Conservation (phyloP, 2,797 vertebrate species). For the Notolepis coatsorum region DNA sequence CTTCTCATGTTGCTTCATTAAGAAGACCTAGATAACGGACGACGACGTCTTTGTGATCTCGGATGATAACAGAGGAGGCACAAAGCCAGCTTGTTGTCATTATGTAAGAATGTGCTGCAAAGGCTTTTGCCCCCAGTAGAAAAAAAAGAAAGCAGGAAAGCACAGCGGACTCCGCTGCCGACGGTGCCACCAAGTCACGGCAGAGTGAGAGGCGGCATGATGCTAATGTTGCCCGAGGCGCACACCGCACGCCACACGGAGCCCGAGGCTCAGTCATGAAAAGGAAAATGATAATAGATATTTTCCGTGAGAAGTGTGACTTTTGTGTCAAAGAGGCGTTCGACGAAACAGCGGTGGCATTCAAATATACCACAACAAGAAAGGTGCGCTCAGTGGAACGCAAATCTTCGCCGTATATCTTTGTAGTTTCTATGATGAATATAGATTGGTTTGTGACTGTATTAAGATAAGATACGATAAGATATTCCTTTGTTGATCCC, state of each 20-base stretch:
- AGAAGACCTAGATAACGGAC: conserved; percentile 22
- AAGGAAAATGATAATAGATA: conserved; percentile 3
- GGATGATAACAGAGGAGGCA: conserved; percentile 50
- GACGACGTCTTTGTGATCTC: conserved; percentile 57
- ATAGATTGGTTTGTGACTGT: too few species aligned
- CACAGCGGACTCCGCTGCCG: background rate
- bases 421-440: too few species aligned
- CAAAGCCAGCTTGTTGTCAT: conserved; percentile 42
- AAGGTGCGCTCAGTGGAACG: too few species aligned
- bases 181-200: conserved; percentile 1
- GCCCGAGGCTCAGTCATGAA: conserved; percentile 40
- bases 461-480: too few species aligned
- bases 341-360: background rate
- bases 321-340: conserved; percentile 4
- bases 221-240: conserved; percentile 11
- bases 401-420: too few species aligned
- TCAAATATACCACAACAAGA: conserved; percentile 10
- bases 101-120: conserved; percentile 51
- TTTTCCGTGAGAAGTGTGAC: background rate
- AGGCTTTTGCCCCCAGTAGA: conserved; percentile 30
- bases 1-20: conserved; percentile 32
- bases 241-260: background rate
- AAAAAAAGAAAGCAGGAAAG: conserved; percentile 9
- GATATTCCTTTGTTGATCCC: too few species aligned
- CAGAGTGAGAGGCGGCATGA: conserved; percentile 41